Evolutionary conservation across 2,888 invertebrate genomes (phyloP).

Genomic region (Andrena camellia): DNA sequence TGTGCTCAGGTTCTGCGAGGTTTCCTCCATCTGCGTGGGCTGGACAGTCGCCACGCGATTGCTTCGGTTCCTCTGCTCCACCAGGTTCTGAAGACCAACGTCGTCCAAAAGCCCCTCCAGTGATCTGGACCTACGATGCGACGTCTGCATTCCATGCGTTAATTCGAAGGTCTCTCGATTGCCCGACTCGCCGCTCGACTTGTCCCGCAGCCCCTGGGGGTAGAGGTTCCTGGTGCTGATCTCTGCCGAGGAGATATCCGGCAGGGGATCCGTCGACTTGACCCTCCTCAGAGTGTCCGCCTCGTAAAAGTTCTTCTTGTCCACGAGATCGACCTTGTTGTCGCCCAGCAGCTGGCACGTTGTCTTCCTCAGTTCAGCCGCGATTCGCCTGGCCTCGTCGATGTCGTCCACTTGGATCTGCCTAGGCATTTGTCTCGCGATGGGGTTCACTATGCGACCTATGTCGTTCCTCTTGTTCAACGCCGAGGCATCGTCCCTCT

Average conservation of each 20-base stretch:
- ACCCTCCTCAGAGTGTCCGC: constrained; percentile 88
- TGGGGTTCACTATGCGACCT: constrained; percentile 91
- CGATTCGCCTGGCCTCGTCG: constrained; percentile 81
- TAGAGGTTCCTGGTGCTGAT: constrained; percentile 82
- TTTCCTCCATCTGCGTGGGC: constrained; percentile 48
- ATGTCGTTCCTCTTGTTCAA: constrained; percentile 87
- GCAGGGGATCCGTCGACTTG: constrained; percentile 80
- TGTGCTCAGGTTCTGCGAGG: not conserved
- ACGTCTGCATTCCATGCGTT: constrained; percentile 65
- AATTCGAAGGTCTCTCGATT: constrained; percentile 45
- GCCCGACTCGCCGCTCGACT: constrained; percentile 73
- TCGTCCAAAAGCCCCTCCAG: constrained; percentile 88
- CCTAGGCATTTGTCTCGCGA: constrained; percentile 82
- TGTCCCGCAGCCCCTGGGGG: constrained; percentile 83
- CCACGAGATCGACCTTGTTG: constrained; percentile 86
- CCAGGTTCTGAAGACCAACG: constrained; percentile 81
- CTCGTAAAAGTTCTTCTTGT: constrained; percentile 91
- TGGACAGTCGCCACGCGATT: constrained; percentile 63
- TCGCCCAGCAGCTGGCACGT: constrained; percentile 81
- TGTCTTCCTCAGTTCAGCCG: constrained; percentile 82
- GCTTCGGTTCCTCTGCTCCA: constrained; percentile 78
- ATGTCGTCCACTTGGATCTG: constrained; percentile 80
- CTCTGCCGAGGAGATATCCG: constrained; percentile 78
- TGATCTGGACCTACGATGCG: constrained; percentile 87
- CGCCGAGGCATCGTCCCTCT: constrained; percentile 88